phyloP scores from a whole-genome alignment of 2,888 invertebrate genomes.

The Epistrophe grossulariae region DNA sequence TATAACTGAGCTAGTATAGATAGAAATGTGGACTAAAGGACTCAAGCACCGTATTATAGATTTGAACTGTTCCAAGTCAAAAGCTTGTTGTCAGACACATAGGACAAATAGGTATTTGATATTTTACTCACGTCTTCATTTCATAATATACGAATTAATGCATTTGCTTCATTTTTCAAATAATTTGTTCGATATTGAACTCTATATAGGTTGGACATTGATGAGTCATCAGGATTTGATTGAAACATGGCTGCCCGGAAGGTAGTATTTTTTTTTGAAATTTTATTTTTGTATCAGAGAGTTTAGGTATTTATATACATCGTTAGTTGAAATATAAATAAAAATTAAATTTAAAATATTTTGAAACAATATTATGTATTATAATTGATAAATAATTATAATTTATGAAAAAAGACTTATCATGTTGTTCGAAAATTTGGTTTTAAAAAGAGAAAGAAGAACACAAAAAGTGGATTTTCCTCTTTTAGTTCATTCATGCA shows the following conservation, averaged over 20 bases:
- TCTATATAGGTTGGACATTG: neutral
- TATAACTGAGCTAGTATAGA: neutral
- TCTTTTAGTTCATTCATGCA: too few relatives aligned
- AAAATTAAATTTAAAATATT: too few relatives aligned
- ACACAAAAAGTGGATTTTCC: too few relatives aligned
- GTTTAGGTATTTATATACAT: too few relatives aligned
- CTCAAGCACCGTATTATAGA: neutral
- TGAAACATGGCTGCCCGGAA: neutral
- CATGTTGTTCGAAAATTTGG: too few relatives aligned
- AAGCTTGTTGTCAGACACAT: constrained; percentile 19
- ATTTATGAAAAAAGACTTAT: too few relatives aligned
- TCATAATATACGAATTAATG: neutral
- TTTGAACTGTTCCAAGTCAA: neutral
- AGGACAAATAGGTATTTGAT: constrained; percentile 9
- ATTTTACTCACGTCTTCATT: constrained; percentile 50
- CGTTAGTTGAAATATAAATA: too few relatives aligned
- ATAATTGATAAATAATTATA: too few relatives aligned
- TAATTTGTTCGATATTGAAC: neutral
- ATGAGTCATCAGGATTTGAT: neutral
- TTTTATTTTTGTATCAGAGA: too few relatives aligned
- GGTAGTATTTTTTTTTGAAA: too few relatives aligned
- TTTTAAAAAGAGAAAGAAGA: too few relatives aligned
- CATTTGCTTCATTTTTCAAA: neutral
- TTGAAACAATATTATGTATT: too few relatives aligned
- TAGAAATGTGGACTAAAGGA: constrained; percentile 16